Conservation (phyloP, 2,888 invertebrate species). For the Caenorhabditis japonica region DNA sequence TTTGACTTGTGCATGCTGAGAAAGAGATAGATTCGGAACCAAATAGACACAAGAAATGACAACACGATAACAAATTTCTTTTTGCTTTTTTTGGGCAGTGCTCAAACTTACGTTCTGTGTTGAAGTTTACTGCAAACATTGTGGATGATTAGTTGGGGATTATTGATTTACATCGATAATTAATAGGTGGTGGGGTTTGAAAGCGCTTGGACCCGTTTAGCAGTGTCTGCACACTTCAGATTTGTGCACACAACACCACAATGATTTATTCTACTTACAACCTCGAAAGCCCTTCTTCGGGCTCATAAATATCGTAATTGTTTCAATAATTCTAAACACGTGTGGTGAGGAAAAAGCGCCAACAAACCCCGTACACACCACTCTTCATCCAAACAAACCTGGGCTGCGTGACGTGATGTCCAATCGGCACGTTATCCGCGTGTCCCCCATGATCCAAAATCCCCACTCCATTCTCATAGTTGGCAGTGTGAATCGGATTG, state of each 20-base stretch:
- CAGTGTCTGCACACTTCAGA: constrained; percentile 10
- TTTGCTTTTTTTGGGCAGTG: not conserved
- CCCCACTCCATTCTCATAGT: constrained; percentile 40
- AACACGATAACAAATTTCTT: constrained; percentile 32
- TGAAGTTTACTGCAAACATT: constrained; percentile 74
- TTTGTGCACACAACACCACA: constrained; percentile 26
- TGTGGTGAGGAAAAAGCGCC: constrained; percentile 5
- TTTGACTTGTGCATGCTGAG: not conserved
- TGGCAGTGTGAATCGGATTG: constrained; percentile 57
- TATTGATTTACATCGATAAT: constrained; percentile 3
- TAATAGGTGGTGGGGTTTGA: constrained; percentile 17
- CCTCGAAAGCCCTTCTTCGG: too few species aligned
- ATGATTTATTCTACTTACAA: too few species aligned
- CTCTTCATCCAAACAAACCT: constrained; percentile 56
- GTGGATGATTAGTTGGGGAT: not conserved
- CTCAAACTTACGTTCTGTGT: constrained; percentile 73
- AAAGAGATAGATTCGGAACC: constrained; percentile 24
- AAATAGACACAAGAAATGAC: constrained; percentile 30
- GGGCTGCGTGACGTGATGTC: constrained; percentile 71
- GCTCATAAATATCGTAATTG: too few species aligned
- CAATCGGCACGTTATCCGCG: constrained; percentile 73
- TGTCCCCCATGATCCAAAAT: constrained; percentile 35
- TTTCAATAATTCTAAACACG: too few species aligned
- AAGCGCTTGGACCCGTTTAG: constrained; percentile 15
- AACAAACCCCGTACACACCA: constrained; percentile 23